These are phyloP conservation scores for Coracopsis vasa DNA, from an alignment of 2,113 vertebrate genomes.

Conservation along the genomic window DNA sequence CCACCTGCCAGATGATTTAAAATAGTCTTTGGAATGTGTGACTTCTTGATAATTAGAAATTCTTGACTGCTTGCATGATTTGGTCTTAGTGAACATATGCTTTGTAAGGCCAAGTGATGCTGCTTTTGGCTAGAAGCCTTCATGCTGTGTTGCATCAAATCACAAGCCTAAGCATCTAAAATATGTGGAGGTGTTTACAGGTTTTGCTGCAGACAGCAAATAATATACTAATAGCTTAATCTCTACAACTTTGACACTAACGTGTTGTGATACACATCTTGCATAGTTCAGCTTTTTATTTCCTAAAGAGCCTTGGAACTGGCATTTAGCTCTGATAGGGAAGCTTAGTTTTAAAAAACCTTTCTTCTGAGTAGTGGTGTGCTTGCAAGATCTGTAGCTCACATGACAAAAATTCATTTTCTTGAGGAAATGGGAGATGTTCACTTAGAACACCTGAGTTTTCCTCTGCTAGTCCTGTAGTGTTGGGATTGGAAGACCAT, in stretches of 20 bases:
- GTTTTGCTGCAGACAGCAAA: background rate
- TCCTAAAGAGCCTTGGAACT: background rate
- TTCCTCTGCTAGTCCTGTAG: background rate
- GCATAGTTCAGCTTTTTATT: background rate
- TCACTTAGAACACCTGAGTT: background rate
- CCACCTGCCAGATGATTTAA: background rate
- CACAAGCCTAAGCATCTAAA: background rate
- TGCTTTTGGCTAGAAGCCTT: background rate
- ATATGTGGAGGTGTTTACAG: background rate
- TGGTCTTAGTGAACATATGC: background rate
- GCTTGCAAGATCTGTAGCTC: background rate
- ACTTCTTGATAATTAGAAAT: background rate
- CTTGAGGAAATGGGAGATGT: background rate
- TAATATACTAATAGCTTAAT: background rate
- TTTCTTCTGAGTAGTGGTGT: background rate
- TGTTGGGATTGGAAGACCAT: background rate
- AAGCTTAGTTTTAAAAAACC: background rate
- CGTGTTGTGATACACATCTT: background rate
- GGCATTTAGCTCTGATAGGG: background rate
- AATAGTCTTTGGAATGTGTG: background rate
- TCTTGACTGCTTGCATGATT: background rate
- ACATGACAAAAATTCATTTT: background rate
- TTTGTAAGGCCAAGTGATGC: background rate
- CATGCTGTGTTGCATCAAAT: background rate
- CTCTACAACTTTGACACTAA: background rate